Evolutionary conservation across 2,888 invertebrate genomes (phyloP), one percentile per base, ranked within the genome.

Genomic region (Holacanthella duospinosa): DNA sequence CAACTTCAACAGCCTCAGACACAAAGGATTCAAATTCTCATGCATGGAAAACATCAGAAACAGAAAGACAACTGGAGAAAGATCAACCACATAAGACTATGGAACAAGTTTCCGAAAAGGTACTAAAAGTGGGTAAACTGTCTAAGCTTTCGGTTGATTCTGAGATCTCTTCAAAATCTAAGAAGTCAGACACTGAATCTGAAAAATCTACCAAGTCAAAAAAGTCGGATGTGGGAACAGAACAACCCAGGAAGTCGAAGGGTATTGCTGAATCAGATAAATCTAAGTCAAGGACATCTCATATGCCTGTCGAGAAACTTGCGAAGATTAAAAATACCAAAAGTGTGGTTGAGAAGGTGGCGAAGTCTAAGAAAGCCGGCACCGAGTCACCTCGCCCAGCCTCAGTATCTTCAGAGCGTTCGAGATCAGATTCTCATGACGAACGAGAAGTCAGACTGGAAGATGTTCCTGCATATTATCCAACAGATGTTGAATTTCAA

Each of bases 401-500:
- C 2, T 58, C 58, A 12, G 60, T 57, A 6, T 29, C 53, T 25
- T 44, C 29, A 16, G 43, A 59, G 43, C 6, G 28, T 29, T 29
- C 57, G 12, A 62, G 43, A 44, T 57, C 62, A 24, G n/a, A 29
- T 26, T 57, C 62, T 24, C n/a, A 54, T 25, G 81, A 83, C 0
- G 80, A 82, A 71, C 78, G 87, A 68, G 82, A 85, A 21, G 48
- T 48, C 12, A 48, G n/a, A 48, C 4, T 48, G 12, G 48, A 48
- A 0, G 86, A 88, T 67, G 90, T 89, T 0, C 90, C 89, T 0
- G 83, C 85, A 0, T 93, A 88, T 76, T 81, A 85, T 74, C 93
- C 92, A 0, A 85, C 86, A 0, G 86, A 86, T 66, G 86, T 86
- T 71, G 91, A 93, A 74, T 93, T 93, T 75, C 76, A 85, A 76